Percentiles rank a stretch among this genome's conserved stretches.
These are phyloP conservation scores for Natrix natrix DNA, from an alignment of 2,797 vertebrate species.

Conservation along the genomic window DNA sequence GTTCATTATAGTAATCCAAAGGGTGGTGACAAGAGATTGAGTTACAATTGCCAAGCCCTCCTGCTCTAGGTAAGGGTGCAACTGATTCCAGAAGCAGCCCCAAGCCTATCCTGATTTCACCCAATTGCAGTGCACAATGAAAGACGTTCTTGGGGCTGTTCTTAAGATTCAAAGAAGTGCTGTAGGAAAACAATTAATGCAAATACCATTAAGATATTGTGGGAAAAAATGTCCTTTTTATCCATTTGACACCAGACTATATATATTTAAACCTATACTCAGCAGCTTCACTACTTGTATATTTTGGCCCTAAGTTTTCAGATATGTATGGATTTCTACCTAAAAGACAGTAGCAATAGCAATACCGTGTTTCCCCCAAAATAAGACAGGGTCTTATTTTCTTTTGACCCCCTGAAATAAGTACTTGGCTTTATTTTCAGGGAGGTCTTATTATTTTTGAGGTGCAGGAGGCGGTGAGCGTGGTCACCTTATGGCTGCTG, in stretches of 20 bases:
- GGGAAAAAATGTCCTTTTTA: background rate
- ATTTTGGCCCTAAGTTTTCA: background rate
- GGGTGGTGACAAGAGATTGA: background rate
- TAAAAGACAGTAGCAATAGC: background rate
- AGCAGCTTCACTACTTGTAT: background rate
- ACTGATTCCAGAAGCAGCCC: background rate
- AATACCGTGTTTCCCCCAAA: too few species aligned
- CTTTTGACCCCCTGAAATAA: too few species aligned
- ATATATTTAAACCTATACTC: background rate
- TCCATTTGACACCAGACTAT: background rate
- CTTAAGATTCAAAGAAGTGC: background rate
- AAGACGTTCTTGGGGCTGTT: background rate
- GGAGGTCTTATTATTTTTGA: too few species aligned
- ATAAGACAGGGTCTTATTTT: too few species aligned
- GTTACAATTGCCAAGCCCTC: background rate
- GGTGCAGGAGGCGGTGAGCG: too few species aligned
- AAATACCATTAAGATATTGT: background rate
- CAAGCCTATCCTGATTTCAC: background rate
- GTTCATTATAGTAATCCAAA: background rate
- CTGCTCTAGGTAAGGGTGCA: background rate
- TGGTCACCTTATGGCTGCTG: too few species aligned
- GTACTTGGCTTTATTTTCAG: too few species aligned
- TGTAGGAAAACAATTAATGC: background rate
- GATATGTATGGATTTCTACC: background rate
- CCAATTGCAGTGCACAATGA: background rate